Percentiles rank a stretch among this genome's conserved stretches.
Conservation (phyloP, 2,888 invertebrate genomes). For the Dioctria rufipes region DNA sequence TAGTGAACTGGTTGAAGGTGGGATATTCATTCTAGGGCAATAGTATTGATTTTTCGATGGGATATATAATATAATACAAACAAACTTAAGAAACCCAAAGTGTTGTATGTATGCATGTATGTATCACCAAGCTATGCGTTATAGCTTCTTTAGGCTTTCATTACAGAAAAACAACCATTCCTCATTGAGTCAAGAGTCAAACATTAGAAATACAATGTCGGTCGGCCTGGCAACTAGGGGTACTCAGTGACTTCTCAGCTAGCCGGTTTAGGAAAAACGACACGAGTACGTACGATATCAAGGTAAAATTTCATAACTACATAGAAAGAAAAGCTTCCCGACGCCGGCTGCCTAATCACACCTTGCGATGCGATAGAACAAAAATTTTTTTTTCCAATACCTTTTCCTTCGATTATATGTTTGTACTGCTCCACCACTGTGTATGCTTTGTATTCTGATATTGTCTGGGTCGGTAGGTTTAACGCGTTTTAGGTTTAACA, state of each 20-base stretch:
- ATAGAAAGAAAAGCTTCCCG: slow-evolving; percentile 1
- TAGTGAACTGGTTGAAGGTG: slow-evolving; percentile 7
- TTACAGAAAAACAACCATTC: slow-evolving; percentile 6
- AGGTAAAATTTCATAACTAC: slow-evolving; percentile 26
- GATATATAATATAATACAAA: slow-evolving; percentile 34
- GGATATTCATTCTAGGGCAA: not conserved
- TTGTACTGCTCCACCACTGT: too few species aligned
- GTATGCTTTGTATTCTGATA: slow-evolving; percentile 48
- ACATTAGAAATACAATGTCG: slow-evolving; percentile 23
- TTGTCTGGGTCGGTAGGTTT: slow-evolving; percentile 34
- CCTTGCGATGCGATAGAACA: slow-evolving; percentile 2
- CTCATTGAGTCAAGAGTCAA: not conserved
- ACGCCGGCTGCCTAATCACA: slow-evolving; percentile 23
- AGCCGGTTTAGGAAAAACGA: slow-evolving; percentile 4
- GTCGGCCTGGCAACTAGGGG: slow-evolving; percentile 33
- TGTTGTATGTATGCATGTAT: not conserved
- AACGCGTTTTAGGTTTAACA: slow-evolving; percentile 35
- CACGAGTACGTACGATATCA: not conserved
- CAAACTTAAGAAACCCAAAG: slow-evolving; percentile 17
- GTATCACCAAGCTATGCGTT: too few species aligned
- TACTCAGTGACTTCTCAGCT: slow-evolving; percentile 8
- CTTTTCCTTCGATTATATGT: slow-evolving; percentile 28
- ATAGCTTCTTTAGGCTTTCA: slow-evolving; percentile 2
- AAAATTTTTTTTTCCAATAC: slow-evolving; percentile 3
- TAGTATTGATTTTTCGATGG: slow-evolving; percentile 34